Conservation (phyloP, 1,140 invertebrate species). For the Reticulitermes speratus region DNA sequence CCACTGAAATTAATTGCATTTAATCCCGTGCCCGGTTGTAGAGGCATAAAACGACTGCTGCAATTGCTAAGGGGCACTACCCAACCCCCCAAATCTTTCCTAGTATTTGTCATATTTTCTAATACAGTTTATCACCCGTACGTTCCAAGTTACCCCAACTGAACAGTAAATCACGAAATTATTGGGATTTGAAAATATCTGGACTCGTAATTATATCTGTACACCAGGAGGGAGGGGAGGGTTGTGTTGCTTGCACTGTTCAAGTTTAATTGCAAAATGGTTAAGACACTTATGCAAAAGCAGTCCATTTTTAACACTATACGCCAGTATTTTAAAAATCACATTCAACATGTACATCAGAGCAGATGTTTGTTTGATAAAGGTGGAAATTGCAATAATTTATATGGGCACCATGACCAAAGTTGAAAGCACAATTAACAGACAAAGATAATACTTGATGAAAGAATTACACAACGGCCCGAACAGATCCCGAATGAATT, state of each 20-base stretch:
- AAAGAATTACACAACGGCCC: slow-evolving; percentile 47
- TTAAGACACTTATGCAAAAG: not conserved
- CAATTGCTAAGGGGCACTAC: no score
- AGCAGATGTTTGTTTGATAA: slow-evolving; percentile 57
- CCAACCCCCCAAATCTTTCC: no score
- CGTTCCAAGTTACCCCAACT: no score
- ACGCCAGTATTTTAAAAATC: not conserved
- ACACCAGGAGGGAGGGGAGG: no score
- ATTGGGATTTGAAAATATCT: no score
- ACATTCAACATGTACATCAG: slow-evolving; percentile 24
- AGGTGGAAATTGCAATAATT: slow-evolving; percentile 70
- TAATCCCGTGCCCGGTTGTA: no score
- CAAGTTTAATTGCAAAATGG: not conserved
- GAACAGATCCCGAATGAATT: slow-evolving; percentile 61
- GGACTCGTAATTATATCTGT: no score
- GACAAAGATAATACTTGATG: slow-evolving; percentile 73
- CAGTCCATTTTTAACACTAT: not conserved
- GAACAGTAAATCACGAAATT: no score
- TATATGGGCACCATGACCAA: slow-evolving; percentile 72
- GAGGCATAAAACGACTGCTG: no score
- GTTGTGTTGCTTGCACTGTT: not conserved
- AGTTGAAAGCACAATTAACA: slow-evolving; percentile 59
- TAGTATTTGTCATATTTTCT: no score
- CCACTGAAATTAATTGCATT: no score
- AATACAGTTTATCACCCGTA: no score